These are phyloP conservation scores for Callopanchax toddi DNA, from an alignment of 2,113 vertebrate genomes.

Conservation along the genomic window DNA sequence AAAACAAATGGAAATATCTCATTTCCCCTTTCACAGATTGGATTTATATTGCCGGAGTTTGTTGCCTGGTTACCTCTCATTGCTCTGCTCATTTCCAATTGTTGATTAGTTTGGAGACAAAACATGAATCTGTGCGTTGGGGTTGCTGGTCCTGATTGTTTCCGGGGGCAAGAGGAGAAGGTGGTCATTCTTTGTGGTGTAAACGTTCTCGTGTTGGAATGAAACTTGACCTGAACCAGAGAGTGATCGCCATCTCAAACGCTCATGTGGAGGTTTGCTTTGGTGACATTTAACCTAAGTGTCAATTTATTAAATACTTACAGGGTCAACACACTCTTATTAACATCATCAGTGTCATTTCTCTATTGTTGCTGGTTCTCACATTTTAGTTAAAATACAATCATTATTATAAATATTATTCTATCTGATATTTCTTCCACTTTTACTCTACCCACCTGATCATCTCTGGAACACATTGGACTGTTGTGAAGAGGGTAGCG, in stretches of 20 bases:
- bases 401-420: too few relatives aligned
- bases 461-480: too few relatives aligned
- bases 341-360: too few relatives aligned
- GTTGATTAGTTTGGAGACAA: slow-evolving; percentile 70
- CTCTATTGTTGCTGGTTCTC: too few relatives aligned
- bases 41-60: slow-evolving; percentile 68
- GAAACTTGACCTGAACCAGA: slow-evolving; percentile 25
- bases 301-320: too few relatives aligned
- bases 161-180: slow-evolving; percentile 12
- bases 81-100: slow-evolving; percentile 64
- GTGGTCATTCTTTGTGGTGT: background rate
- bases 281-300: background rate
- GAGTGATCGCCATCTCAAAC: slow-evolving; percentile 11
- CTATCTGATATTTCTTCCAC: too few relatives aligned
- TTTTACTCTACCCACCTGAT: too few relatives aligned
- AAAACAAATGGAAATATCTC: slow-evolving; percentile 75
- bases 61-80: slow-evolving; percentile 72
- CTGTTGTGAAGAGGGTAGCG: too few relatives aligned
- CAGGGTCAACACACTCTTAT: too few relatives aligned
- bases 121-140: slow-evolving; percentile 55
- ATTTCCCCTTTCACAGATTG: slow-evolving; percentile 73
- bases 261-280: background rate
- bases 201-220: background rate
- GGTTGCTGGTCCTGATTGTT: slow-evolving; percentile 54
- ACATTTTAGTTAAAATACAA: too few relatives aligned